A percentile compares a stretch with the other conserved stretches of the same genome.
phyloP scores from a whole-genome alignment of 2,888 invertebrate species.

The Cheilosia pagana region DNA sequence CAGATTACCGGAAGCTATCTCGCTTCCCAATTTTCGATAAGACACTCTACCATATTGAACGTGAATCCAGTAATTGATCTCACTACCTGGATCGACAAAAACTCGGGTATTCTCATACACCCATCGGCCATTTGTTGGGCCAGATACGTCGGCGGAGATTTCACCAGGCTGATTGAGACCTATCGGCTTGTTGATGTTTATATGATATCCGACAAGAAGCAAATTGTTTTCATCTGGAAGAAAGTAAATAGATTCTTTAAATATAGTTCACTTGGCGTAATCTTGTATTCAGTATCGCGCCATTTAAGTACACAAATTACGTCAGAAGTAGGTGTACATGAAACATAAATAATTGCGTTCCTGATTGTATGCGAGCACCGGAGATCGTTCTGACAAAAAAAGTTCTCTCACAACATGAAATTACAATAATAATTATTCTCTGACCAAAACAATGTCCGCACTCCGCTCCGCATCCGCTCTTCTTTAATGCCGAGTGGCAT shows the following conservation, averaged over 20 bases:
- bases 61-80: conserved; percentile 86
- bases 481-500: no score
- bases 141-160: conserved; percentile 84
- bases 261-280: neutral
- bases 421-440: no score
- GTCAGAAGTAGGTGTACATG: no score
- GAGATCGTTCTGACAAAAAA: no score
- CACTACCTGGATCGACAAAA: conserved; percentile 85
- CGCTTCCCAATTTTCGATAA: conserved; percentile 38
- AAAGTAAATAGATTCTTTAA: neutral
- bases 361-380: no score
- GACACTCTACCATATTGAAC: conserved; percentile 78
- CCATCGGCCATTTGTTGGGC: conserved; percentile 84
- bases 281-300: no score
- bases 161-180: conserved; percentile 84
- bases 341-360: no score
- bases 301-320: no score
- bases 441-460: no score
- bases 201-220: conserved; percentile 87
- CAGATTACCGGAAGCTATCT: neutral
- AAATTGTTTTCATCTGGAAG: conserved; percentile 80
- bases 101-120: conserved; percentile 83
- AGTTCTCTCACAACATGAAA: no score
- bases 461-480: no score
- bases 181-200: conserved; percentile 86